Conservation (phyloP, 2,797 vertebrate species). For the Scarus forsteni region DNA sequence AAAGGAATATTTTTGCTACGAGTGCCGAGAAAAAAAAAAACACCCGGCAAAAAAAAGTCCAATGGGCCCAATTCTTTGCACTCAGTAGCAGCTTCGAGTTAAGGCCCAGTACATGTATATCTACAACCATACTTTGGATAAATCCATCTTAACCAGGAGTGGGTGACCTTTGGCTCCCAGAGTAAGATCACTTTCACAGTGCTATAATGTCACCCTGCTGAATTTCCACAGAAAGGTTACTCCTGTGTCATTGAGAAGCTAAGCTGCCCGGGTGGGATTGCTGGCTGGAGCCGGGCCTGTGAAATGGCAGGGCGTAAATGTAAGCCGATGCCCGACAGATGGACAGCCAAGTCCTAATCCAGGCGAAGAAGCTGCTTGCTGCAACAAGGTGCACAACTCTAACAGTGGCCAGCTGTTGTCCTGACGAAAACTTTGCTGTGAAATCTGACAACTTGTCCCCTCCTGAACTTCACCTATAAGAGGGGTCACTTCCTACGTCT, state of each 20-base stretch:
- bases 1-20: slow-evolving; percentile 7
- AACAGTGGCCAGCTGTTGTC: slow-evolving; percentile 76
- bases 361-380: slow-evolving; percentile 67
- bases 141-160: slow-evolving; percentile 54
- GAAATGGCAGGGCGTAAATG: slow-evolving; percentile 82
- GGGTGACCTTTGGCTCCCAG: slow-evolving; percentile 53
- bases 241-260: slow-evolving; percentile 73
- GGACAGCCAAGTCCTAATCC: slow-evolving; percentile 83
- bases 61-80: slow-evolving; percentile 8
- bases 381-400: slow-evolving; percentile 78
- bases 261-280: slow-evolving; percentile 66
- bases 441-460: slow-evolving; percentile 49
- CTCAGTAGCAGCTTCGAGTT: slow-evolving; percentile 3
- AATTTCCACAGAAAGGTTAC: slow-evolving; percentile 73
- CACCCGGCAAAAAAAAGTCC: too few relatives aligned
- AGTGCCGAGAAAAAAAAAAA: too few relatives aligned
- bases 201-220: slow-evolving; percentile 41
- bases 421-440: slow-evolving; percentile 39
- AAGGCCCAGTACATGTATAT: slow-evolving; percentile 12
- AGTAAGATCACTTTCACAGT: slow-evolving; percentile 56
- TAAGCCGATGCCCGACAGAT: slow-evolving; percentile 83
- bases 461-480: slow-evolving; percentile 56
- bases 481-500: slow-evolving; percentile 13
- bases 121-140: slow-evolving; percentile 35
- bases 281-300: slow-evolving; percentile 59